Conservation (phyloP, 2,113 vertebrate species). For the Brachyhypopomus gauderio region DNA sequence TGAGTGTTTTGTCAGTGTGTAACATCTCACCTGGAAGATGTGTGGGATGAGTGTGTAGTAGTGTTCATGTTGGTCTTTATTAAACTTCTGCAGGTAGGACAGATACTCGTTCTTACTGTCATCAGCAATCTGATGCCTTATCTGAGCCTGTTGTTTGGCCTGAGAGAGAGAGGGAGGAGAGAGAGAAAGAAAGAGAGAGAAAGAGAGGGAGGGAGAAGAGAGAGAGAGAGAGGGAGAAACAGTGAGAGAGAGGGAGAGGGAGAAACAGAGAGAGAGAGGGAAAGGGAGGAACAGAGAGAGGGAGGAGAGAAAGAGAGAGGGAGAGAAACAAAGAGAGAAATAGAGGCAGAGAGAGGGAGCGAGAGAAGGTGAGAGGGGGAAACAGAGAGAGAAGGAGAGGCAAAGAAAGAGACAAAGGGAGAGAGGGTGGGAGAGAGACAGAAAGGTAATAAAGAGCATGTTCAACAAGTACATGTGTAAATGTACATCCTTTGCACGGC, state of each 20-base stretch:
- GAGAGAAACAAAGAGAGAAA: background rate
- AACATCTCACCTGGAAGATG: constrained; percentile 85
- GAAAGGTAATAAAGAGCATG: background rate
- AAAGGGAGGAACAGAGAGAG: background rate
- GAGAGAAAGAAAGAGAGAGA: constrained; percentile 7
- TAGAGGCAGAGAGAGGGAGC: background rate
- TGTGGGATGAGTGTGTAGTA: constrained; percentile 90
- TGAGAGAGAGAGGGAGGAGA: constrained; percentile 53
- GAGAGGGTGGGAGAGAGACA: too few relatives aligned
- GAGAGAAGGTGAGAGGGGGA: background rate
- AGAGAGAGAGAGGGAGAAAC: constrained; percentile 21
- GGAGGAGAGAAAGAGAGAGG: background rate
- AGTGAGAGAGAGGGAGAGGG: background rate
- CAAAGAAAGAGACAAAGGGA: constrained; percentile 6
- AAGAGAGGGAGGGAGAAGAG: background rate
- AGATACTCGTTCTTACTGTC: constrained; percentile 92
- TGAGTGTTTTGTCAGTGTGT: background rate
- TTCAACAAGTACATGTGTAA: background rate
- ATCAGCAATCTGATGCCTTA: constrained; percentile 89
- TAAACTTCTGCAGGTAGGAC: constrained; percentile 88
- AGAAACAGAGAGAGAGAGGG: background rate
- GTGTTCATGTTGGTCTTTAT: constrained; percentile 90
- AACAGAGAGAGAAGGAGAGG: background rate
- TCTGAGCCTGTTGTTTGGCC: constrained; percentile 90
- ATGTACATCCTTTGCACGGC: constrained; percentile 7